Base-by-base conservation (phyloP, 2,888 invertebrate species). In the Euplagia quadripunctaria region DNA sequence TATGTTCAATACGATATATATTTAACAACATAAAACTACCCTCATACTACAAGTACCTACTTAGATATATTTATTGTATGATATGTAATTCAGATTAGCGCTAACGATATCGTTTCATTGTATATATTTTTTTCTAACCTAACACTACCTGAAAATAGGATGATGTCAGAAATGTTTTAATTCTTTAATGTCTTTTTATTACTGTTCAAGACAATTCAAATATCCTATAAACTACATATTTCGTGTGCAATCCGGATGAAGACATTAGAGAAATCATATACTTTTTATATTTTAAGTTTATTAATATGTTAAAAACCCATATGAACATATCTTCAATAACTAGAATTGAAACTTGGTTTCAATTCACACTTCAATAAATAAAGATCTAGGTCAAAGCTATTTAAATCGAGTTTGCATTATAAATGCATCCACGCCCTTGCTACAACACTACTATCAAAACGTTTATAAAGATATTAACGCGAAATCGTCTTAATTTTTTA, bases 101-200 rank as follows among this genome's bases (percentile, higher is more conserved):
- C 58, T 52, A 68, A 75, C 71, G 72, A 16, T 51, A 70, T 61
- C 43, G 64, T 70, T 14, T 70, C 71, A 52, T 68, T 75, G 58
- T 74, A 72, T 72, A 69, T 80, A 74, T 49, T 77, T 49, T 69
- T 61, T 61, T 16, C 42, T 64, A 64, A 61, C 43, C 43, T 69
- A 69, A 51, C 14, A 70, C 43, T 77, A 73, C 71, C 74, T 74
- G 75, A 73, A 76, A 70, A 72, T 78, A 76, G 74, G 80, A 78
- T 77, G 84, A 81, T 87, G 85, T 85, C 85, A 86, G 87, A 87
- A 87, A 86, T 85, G 86, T 75, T 49, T 63, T 51, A 75, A 63
- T 61, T 16, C 11, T 20, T 20, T 12, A 46, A 65, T 20, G 20
- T 65, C n/a, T 20, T 31, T 65, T 31, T 9, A 49, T 17, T 51